Conservation (phyloP, 2,797 vertebrate genomes). For the Diglossa cyanea region DNA sequence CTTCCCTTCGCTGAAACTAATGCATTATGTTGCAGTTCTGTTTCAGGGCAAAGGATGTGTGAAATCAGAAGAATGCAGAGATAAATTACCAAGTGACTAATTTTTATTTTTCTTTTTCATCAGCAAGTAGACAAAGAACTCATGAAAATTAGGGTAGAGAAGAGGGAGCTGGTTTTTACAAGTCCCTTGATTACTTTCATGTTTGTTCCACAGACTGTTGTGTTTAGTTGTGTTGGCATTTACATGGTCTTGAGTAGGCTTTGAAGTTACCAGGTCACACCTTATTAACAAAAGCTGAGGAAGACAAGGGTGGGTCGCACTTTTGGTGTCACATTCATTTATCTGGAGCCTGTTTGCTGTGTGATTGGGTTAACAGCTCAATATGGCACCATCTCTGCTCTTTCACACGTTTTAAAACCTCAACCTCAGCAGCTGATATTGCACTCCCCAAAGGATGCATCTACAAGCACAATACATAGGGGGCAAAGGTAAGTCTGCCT, state of each 20-base stretch:
- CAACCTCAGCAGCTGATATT: rapidly evolving
- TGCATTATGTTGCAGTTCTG: neutral
- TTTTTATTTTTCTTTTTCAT: neutral
- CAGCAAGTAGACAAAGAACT: neutral
- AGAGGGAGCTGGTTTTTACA: neutral
- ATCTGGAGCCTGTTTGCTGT: slow-evolving; percentile 29
- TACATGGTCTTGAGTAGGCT: neutral
- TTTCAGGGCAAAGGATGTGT: neutral
- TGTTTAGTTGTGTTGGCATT: neutral
- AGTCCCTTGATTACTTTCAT: neutral
- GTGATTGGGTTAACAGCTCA: neutral
- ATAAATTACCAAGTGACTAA: neutral
- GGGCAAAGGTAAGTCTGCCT: neutral
- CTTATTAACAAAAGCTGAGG: slow-evolving; percentile 20
- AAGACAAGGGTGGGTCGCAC: neutral
- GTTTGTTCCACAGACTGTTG: neutral
- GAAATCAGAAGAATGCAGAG: neutral
- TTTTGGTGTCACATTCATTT: slow-evolving; percentile 35
- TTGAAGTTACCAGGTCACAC: slow-evolving; percentile 56
- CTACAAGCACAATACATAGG: neutral
- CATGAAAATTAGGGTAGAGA: neutral
- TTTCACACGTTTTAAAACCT: neutral
- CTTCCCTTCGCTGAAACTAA: neutral
- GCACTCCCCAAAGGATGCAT: neutral
- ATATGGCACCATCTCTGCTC: neutral